Conservation (phyloP, 2,888 invertebrate species). For the Tenthredo scrophulariae region DNA sequence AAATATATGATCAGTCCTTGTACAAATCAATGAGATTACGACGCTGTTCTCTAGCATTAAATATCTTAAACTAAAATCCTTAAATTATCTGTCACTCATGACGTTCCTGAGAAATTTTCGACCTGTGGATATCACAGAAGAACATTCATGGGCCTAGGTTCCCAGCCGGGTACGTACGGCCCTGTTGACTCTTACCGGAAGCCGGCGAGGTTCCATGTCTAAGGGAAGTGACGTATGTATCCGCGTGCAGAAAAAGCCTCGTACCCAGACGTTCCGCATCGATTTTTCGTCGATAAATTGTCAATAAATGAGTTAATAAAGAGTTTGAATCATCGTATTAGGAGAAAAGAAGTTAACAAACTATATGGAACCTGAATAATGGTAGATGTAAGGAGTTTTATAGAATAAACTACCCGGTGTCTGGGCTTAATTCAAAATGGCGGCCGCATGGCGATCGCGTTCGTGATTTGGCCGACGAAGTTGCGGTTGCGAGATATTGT, state of each 20-base stretch:
- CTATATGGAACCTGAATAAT: neutral
- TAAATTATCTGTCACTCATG: neutral
- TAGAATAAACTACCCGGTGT: slow-evolving; percentile 8
- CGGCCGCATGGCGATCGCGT: slow-evolving; percentile 60
- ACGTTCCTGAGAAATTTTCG: too few relatives aligned
- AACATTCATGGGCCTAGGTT: neutral
- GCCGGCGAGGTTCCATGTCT: neutral
- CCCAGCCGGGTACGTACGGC: neutral
- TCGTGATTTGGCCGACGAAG: slow-evolving; percentile 52
- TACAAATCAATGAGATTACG: neutral
- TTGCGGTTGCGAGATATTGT: slow-evolving; percentile 46
- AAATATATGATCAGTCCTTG: neutral
- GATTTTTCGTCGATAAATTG: slow-evolving; percentile 21
- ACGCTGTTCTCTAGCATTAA: neutral
- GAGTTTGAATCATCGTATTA: neutral
- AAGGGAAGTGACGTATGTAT: slow-evolving; percentile 21
- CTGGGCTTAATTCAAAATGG: slow-evolving; percentile 60
- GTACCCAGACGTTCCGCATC: slow-evolving; percentile 54
- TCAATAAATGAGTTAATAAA: neutral
- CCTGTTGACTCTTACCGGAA: slow-evolving; percentile 15
- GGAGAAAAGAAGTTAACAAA: neutral
- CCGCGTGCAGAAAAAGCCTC: slow-evolving; percentile 52
- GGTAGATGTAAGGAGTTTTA: neutral
- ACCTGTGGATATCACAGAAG: neutral
- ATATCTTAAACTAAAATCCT: neutral